Evolutionary conservation across 2,888 invertebrate species (phyloP).

Genomic region (Caenorhabditis sinica): DNA sequence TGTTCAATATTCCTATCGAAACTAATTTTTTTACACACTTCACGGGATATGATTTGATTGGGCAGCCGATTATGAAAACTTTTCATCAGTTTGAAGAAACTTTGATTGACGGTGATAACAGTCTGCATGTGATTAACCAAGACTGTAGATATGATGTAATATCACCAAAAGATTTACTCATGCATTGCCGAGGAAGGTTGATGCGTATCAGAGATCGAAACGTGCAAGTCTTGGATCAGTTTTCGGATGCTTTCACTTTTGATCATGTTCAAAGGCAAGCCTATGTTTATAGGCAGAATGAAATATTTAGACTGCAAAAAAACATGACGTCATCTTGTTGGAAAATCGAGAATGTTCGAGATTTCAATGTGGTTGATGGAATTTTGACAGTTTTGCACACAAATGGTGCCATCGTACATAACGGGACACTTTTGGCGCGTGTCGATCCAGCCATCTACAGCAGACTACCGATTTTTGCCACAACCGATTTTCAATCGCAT

Average conservation of each 20-base stretch:
- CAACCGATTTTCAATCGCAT: no score
- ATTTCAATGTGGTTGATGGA: conserved; percentile 4
- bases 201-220: not conserved
- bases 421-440: not conserved
- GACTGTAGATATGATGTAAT: not conserved
- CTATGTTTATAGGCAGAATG: not conserved
- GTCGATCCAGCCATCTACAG: not conserved
- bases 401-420: not conserved
- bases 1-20: not conserved
- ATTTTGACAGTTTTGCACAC: not conserved
- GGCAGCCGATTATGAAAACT: not conserved
- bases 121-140: not conserved
- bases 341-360: not conserved
- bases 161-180: not conserved
- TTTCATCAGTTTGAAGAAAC: not conserved
- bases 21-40: not conserved
- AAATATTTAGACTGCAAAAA: not conserved
- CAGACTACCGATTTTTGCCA: conserved; percentile 10
- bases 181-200: not conserved
- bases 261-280: not conserved
- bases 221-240: not conserved
- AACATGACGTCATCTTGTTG: not conserved
- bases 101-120: not conserved
- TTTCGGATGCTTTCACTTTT: not conserved
- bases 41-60: not conserved